Evolutionary conservation across 2,113 vertebrate genomes (phyloP), one percentile per base, ranked within the genome.

Genomic region (Strigops habroptila): DNA sequence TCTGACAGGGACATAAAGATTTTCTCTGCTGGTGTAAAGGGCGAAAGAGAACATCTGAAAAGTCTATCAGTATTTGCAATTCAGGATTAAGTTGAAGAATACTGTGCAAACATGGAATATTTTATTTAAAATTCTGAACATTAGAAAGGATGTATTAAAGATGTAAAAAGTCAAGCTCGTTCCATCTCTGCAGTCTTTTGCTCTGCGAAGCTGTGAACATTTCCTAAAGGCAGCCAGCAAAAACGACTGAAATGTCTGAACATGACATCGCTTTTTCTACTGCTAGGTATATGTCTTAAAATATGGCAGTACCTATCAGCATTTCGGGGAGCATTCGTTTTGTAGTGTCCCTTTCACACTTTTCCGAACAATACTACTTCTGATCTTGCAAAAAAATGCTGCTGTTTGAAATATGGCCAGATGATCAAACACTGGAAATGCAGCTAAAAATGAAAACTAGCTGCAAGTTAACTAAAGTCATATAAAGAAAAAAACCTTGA

Each of bases 271-370:
- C 1, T 88, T 86, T 79, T 94, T 90, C 90, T 91, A 59, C 67
- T 92, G 37, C 68, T 91, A 62, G 12, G 67, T n/a, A 17, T 86
- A 6, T 39, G 67, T 44, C 37, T 82, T 88, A 37, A 41, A 86
- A 17, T 14, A 67, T 23, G 33, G 57, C 18, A 65, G 48, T 57
- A 83, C 27, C 43, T 85, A 76, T 69, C 91, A 97, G 74, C 52
- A 81, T 52, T 97, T 93, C 73, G 31, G 39, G 78, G n/a, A 82
- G 63, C 67, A 86, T 76, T 96, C 68, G 94, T 95, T 96, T 96
- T 91, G 95, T 3, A 79, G 19, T 57, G 90, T 51, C 67, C 30
- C 24, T 59, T 83, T 86, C 93, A 93, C 48, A 55, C 62, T 88
- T 91, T 95, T 92, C 88, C 33, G 25, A 97, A 95, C 41, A 60